A percentile compares a stretch with the other conserved stretches of the same genome.
Evolutionary conservation across 2,797 vertebrate genomes (phyloP).

Genomic region (Lutjanus campechanus): DNA sequence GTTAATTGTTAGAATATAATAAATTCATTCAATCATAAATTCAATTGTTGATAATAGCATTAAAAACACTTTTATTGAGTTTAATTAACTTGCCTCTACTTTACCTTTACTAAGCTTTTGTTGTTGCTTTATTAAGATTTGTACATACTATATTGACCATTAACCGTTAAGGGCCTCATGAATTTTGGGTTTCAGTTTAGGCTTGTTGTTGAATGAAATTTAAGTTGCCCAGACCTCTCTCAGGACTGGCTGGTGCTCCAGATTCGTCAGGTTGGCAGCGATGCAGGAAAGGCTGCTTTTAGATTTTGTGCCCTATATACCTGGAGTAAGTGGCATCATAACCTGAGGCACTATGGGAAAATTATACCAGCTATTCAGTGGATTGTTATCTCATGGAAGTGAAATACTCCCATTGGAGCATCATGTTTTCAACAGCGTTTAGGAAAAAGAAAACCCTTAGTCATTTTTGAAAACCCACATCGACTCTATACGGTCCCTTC

Average conservation of each 20-base stretch:
- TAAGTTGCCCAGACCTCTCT: conserved; percentile 5
- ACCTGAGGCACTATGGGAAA: background rate
- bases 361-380: background rate
- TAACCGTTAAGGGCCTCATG: too few relatives aligned
- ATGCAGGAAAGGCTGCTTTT: conserved; percentile 28
- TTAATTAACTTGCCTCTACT: too few relatives aligned
- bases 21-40: too few relatives aligned
- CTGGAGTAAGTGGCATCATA: conserved; percentile 6
- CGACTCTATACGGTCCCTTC: background rate
- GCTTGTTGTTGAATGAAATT: background rate
- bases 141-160: too few relatives aligned
- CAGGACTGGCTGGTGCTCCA: conserved; percentile 21
- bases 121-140: too few relatives aligned
- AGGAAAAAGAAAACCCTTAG: background rate
- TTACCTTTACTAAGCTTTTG: too few relatives aligned
- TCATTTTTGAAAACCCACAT: conserved; percentile 14
- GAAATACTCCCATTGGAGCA: background rate
- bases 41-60: too few relatives aligned
- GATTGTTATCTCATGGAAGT: background rate
- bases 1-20: too few relatives aligned
- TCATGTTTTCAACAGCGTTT: conserved; percentile 7
- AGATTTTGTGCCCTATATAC: conserved; percentile 22
- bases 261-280: conserved; percentile 1
- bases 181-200: background rate
- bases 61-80: too few relatives aligned